phyloP scores from a whole-genome alignment of 2,113 vertebrate species.

The Eurystomus gularis region DNA sequence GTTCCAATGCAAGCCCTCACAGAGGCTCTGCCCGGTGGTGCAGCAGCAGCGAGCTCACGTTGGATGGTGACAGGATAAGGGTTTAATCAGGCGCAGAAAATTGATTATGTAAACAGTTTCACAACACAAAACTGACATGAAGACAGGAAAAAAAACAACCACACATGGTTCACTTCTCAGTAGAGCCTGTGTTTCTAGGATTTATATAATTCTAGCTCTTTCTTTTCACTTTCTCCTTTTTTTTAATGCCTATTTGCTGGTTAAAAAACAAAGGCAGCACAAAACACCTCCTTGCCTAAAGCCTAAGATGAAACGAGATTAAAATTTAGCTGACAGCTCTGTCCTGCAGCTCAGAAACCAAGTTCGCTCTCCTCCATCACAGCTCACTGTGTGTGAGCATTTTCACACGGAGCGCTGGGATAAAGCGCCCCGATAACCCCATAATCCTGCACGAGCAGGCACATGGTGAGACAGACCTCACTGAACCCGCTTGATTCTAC shows the following conservation, averaged over 20 bases:
- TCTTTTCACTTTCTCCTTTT: background rate
- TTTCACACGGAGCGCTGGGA: background rate
- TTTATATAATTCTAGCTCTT: background rate
- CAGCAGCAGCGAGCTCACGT: too few relatives aligned
- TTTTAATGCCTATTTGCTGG: background rate
- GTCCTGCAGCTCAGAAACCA: background rate
- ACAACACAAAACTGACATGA: background rate
- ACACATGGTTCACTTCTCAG: background rate
- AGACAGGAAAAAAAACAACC: background rate
- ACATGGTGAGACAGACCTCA: background rate
- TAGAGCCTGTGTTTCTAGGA: background rate
- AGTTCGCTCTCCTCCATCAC: background rate
- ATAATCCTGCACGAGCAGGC: background rate
- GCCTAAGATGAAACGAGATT: background rate
- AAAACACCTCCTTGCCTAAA: background rate
- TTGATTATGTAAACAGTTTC: background rate
- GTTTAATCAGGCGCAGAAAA: background rate
- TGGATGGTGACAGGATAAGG: too few relatives aligned
- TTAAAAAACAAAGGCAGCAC: background rate
- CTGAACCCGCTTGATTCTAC: background rate
- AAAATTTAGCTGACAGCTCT: background rate
- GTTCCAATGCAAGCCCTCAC: background rate
- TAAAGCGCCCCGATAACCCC: background rate
- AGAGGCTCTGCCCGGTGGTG: background rate
- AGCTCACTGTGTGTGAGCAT: rapidly evolving